These are phyloP conservation scores for Drosophila trapezifrons DNA, from an alignment of 1,140 invertebrate species.

Conservation along the genomic window DNA sequence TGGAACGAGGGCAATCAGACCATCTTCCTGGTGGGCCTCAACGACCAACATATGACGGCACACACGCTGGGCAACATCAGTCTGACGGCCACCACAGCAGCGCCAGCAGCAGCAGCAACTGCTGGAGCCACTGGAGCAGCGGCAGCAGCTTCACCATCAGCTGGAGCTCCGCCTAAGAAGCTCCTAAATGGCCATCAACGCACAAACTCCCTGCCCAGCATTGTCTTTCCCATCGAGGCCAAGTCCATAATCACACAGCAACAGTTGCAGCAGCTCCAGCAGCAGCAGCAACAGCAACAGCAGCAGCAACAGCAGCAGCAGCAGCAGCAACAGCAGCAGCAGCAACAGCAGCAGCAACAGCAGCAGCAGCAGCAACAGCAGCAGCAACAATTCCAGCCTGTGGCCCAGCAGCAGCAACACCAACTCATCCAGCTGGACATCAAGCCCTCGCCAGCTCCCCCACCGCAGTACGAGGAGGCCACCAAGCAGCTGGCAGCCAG, in stretches of 20 bases:
- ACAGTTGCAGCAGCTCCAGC: slow-evolving; percentile 68
- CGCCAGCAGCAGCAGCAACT: slow-evolving; percentile 46
- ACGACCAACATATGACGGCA: slow-evolving; percentile 82
- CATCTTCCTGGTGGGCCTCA: slow-evolving; percentile 79
- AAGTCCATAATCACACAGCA: slow-evolving; percentile 76
- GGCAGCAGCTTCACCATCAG: slow-evolving; percentile 14
- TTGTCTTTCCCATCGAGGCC: slow-evolving; percentile 76
- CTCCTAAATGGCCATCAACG: slow-evolving; percentile 79
- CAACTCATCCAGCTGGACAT: slow-evolving; percentile 84
- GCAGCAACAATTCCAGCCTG: slow-evolving; percentile 48
- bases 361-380: slow-evolving; percentile 63
- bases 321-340: slow-evolving; percentile 72
- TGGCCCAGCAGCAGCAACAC: slow-evolving; percentile 60
- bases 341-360: slow-evolving; percentile 68
- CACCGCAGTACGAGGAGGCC: slow-evolving; percentile 89
- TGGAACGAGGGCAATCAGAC: slow-evolving; percentile 84
- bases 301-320: slow-evolving; percentile 55
- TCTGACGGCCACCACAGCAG: slow-evolving; percentile 68
- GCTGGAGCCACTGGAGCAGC: slow-evolving; percentile 13
- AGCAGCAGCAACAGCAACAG: slow-evolving; percentile 56
- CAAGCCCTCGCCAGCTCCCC: slow-evolving; percentile 82
- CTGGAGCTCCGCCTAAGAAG: slow-evolving; percentile 59
- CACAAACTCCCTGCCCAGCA: slow-evolving; percentile 78
- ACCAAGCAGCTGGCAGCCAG: slow-evolving; percentile 86
- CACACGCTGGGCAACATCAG: slow-evolving; percentile 80